These are phyloP conservation scores for Ellobium chinense DNA, from an alignment of 2,888 invertebrate species.

Conservation along the genomic window DNA sequence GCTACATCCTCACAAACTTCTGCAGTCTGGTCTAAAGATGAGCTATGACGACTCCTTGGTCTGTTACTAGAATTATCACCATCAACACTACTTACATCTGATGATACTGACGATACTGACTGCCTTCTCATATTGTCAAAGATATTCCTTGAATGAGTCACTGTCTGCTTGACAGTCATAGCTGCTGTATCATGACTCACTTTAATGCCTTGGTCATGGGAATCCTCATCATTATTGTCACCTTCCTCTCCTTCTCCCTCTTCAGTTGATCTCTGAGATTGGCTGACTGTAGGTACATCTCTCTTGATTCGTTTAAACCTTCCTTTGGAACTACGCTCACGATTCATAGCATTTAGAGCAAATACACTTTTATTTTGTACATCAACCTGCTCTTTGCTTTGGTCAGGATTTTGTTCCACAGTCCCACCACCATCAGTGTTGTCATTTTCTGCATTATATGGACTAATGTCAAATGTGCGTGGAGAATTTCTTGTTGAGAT, in stretches of 20 bases:
- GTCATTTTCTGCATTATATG: conserved; percentile 42
- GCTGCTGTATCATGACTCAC: not conserved
- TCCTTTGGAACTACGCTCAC: too few species aligned
- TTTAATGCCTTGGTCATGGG: not conserved
- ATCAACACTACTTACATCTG: not conserved
- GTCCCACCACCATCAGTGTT: not conserved
- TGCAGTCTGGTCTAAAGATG: not conserved
- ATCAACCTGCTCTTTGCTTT: not conserved
- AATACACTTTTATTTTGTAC: not conserved
- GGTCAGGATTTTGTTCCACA: not conserved
- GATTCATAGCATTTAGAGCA: too few species aligned
- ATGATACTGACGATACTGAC: not conserved
- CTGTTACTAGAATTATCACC: not conserved
- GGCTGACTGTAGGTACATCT: too few species aligned
- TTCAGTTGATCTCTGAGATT: too few species aligned
- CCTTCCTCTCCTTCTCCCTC: too few species aligned
- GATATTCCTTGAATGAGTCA: not conserved
- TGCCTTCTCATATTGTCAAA: conserved; percentile 15
- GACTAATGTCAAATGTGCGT: conserved; percentile 55
- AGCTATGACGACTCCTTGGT: not conserved
- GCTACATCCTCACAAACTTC: not conserved
- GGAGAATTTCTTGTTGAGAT: conserved; percentile 62
- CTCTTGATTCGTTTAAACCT: too few species aligned
- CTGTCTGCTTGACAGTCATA: not conserved
- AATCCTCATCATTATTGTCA: not conserved